phyloP scores from a whole-genome alignment of 2,797 vertebrate genomes.

The Oreortyx pictus region DNA sequence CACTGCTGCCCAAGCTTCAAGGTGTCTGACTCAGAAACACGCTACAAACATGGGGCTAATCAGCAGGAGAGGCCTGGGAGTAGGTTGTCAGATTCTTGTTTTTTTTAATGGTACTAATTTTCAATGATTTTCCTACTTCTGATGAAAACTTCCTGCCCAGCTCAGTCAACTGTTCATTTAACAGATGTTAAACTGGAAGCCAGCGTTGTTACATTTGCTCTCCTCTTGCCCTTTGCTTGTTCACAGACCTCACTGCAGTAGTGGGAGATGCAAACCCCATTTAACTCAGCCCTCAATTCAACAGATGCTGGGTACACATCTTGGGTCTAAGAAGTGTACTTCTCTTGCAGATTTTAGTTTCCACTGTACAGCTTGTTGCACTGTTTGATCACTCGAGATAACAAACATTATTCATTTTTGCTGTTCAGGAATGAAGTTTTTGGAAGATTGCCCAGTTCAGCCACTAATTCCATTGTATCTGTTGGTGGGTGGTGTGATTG shows the following conservation, averaged over 20 bases:
- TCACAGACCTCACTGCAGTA: neutral
- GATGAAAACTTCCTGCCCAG: neutral
- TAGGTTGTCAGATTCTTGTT: neutral
- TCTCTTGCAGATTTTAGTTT: neutral
- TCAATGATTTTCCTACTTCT: neutral
- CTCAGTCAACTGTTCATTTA: neutral
- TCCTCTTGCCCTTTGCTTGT: neutral
- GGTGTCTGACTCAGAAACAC: neutral
- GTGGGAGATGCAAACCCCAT: neutral
- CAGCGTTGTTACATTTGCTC: neutral
- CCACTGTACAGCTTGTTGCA: neutral
- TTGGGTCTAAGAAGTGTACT: neutral
- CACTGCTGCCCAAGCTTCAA: neutral
- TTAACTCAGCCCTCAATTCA: neutral
- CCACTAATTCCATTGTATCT: slow-evolving; percentile 80
- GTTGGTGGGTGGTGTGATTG: slow-evolving; percentile 73
- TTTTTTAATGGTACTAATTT: neutral
- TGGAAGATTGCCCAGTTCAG: slow-evolving; percentile 77
- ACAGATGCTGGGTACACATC: fast-evolving
- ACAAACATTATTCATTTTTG: slow-evolving; percentile 43
- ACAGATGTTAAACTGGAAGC: neutral
- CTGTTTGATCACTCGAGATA: neutral
- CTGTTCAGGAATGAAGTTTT: slow-evolving; percentile 76
- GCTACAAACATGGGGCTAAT: neutral
- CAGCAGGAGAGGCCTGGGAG: neutral